Base-by-base conservation (phyloP, 2,113 vertebrate genomes). In the Passer montanus region DNA sequence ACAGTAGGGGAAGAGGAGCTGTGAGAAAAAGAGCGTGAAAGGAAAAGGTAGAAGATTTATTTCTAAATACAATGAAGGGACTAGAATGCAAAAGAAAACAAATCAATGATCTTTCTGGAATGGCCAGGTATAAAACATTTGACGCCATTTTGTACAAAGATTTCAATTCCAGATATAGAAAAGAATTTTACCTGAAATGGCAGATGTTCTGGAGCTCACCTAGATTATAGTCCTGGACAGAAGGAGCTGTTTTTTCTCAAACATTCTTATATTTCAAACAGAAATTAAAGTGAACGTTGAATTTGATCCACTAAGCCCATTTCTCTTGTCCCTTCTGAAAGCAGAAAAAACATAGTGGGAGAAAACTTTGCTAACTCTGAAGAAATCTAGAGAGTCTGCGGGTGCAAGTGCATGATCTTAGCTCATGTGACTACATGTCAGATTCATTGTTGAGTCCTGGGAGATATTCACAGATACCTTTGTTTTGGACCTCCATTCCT, bases 291-390 rank as follows among this genome's bases (percentile, higher is more conserved):
- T 33, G 20, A 53, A 92, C 41, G 2, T 15, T 62, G 22, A 20
- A 31, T 82, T 84, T 46, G 11, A 86, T 7, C 7, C 22, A n/a
- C 8, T 49, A 31, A 56, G 5, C 3, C 3, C 0, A 1, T 58
- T 69, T 68, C 4, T 2, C 10, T 55, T 22, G 7, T 23, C 44
- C 14, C 35, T 84, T 79, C 23, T 67, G 24, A 41, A 84, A 55
- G 30, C 2, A 50, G 39, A 58, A 73, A 35, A 66, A 50, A 3
- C 2, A 8, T 28, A 10, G 4, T 39, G 23, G 27, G 10, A 80
- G 11, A 72, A 63, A 18, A 6, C 10, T 64, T 64, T 63, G 6
- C 11, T 59, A 22, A 9, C 17, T 49, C 67, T 52, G 31, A 84
- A 37, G 35, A 66, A 9, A 16, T 52, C n/a, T 77, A 53, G 11